Evolutionary conservation across 2,797 vertebrate species (phyloP), one percentile per base, ranked within the genome.

Genomic region (Semotilus atromaculatus): DNA sequence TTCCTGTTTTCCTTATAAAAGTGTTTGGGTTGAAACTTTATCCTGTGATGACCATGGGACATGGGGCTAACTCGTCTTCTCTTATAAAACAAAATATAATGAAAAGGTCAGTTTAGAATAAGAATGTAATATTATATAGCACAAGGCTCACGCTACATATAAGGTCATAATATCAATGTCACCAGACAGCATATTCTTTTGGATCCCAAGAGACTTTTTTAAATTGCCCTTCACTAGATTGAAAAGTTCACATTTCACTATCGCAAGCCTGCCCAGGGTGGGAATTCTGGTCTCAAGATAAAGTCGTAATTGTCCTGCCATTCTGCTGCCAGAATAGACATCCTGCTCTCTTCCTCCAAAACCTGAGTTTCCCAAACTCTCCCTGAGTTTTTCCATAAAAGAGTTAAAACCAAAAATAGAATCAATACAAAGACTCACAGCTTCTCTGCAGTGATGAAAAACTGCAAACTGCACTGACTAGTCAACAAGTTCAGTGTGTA

Each of bases 91-190:
- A 7, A 71, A 60, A 38, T 23, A 60, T 21, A 3, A 70, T 60
- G 67, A 81, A 81, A 81, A 81, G 67, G 80, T 80, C 67, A 86
- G n/a, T 71, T 26, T 79, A 67, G 29, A 51, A 78, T 80, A 34
- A 64, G 77, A 55, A 53, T 8, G 73, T 74, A 75, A 43, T n/a
- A 38, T n/a, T 36, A 81, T 45, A 51, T 9, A 23, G 79, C 67
- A 43, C 5, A 2, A 83, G 45, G 36, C 19, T 75, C 19, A 82
- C 21, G 3, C 45, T 85, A 51, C 26, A 82, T 51, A 66, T 26
- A 43, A 82, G 81, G 58, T 36, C 26, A 77, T 38, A 51, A 83
- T 74, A 71, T 81, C 31, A 88, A 29, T 13, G 64, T 43, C 73
- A 78, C 51, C 80, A 58, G 53, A 43, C 77, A 84, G 58, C 48